Percentiles rank a stretch among this genome's conserved stretches.
Conservation (phyloP, 2,888 invertebrate genomes). For the Yponomeuta cagnagella region DNA sequence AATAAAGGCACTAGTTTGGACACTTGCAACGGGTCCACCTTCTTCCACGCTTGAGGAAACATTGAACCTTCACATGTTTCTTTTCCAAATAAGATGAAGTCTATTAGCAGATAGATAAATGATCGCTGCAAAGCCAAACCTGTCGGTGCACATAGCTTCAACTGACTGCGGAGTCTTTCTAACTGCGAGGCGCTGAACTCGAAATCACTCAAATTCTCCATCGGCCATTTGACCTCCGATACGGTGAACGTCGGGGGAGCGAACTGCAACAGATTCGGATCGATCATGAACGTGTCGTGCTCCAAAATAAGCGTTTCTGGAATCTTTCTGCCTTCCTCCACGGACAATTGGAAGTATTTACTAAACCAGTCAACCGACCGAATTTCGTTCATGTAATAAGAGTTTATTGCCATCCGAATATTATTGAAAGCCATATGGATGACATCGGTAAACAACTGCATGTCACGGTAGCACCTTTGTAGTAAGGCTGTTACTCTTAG, state of each 20-base stretch:
- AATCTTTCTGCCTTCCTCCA: slow-evolving; percentile 65
- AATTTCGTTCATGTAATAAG: slow-evolving; percentile 60
- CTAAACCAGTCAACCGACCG: slow-evolving; percentile 68
- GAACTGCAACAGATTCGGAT: slow-evolving; percentile 59
- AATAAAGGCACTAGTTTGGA: slow-evolving; percentile 56
- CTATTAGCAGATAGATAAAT: slow-evolving; percentile 70
- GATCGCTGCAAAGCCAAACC: slow-evolving; percentile 61
- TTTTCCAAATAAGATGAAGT: slow-evolving; percentile 65
- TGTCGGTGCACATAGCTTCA: slow-evolving; percentile 60
- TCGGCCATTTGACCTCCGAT: not conserved
- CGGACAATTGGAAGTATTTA: slow-evolving; percentile 66
- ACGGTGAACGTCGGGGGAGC: slow-evolving; percentile 22
- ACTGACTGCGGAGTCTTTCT: slow-evolving; percentile 45
- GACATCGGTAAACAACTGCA: slow-evolving; percentile 60
- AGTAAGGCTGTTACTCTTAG: slow-evolving; percentile 55
- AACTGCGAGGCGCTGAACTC: slow-evolving; percentile 58
- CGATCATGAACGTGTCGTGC: slow-evolving; percentile 65
- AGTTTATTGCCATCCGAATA: slow-evolving; percentile 61
- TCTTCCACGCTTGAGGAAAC: slow-evolving; percentile 56
- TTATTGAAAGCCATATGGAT: slow-evolving; percentile 58
- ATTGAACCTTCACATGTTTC: slow-evolving; percentile 53
- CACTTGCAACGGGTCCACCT: slow-evolving; percentile 56
- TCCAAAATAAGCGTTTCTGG: slow-evolving; percentile 64
- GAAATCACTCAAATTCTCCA: slow-evolving; percentile 33
- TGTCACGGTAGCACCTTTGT: slow-evolving; percentile 53